Evolutionary conservation across 1,140 invertebrate species (phyloP).

Genomic region (Lepidurus couesii): DNA sequence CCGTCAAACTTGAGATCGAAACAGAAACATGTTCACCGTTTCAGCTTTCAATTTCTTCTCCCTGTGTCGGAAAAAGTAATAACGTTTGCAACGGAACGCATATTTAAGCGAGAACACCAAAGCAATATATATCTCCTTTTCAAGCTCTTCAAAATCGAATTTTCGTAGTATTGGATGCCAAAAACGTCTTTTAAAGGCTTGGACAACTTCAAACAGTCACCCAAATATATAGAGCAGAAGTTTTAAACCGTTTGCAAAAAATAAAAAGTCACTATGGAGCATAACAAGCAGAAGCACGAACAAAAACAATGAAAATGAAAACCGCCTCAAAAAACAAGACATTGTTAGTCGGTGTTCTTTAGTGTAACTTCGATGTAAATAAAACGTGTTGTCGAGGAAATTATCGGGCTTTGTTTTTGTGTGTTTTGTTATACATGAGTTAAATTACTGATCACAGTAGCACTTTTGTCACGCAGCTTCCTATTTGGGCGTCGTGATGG

Average conservation of each 20-base stretch:
- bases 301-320: background rate
- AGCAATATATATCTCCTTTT: background rate
- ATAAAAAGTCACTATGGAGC: background rate
- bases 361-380: constrained; percentile 9
- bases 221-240: background rate
- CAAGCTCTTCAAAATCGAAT: background rate
- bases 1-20: too few species aligned
- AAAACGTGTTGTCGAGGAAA: constrained; percentile 4
- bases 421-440: background rate
- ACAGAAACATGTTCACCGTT: too few species aligned
- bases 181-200: background rate
- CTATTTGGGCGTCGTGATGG: too few species aligned
- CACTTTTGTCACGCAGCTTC: too few species aligned
- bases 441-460: too few species aligned
- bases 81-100: background rate
- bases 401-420: background rate
- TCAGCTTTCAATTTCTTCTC: too few species aligned
- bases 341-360: background rate
- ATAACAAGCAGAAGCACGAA: background rate
- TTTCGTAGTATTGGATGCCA: background rate
- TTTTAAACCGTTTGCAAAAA: background rate
- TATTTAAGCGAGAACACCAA: background rate
- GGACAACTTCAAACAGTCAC: background rate
- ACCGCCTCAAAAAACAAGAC: background rate
- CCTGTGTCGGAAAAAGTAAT: background rate